Percentiles rank a stretch among this genome's conserved stretches.
These are phyloP conservation scores for Trogon melanurus DNA, from an alignment of 2,113 vertebrate species.

Conservation along the genomic window DNA sequence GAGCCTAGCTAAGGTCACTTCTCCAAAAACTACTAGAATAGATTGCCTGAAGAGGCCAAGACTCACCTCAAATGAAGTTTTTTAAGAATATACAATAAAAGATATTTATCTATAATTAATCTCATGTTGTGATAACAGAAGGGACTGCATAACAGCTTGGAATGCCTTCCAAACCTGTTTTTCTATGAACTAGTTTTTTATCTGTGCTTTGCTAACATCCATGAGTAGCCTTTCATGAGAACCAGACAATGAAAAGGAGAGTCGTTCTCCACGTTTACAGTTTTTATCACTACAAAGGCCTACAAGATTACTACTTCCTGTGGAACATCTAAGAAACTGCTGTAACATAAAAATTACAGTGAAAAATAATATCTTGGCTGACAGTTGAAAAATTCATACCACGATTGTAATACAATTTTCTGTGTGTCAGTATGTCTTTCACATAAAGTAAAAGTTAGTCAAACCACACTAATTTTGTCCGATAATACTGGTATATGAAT, in stretches of 20 bases:
- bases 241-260: neutral
- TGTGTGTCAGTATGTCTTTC: neutral
- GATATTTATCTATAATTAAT: neutral
- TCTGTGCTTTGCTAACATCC: neutral
- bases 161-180: neutral
- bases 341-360: neutral
- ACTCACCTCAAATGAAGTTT: neutral
- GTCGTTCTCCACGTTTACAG: accelerated
- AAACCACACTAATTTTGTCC: neutral
- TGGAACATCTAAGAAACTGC: neutral
- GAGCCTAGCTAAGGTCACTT: neutral
- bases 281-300: neutral
- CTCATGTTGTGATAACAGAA: neutral
- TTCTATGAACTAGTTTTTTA: neutral
- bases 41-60: neutral
- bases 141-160: neutral
- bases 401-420: neutral
- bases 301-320: neutral
- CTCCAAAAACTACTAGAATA: neutral
- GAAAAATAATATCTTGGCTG: neutral
- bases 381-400: neutral
- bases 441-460: neutral
- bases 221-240: neutral
- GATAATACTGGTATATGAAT: neutral
- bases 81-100: neutral